Evolutionary conservation across 2,888 invertebrate genomes (phyloP), one percentile per base, ranked within the genome.

Genomic region (Tubulanus polymorphus): DNA sequence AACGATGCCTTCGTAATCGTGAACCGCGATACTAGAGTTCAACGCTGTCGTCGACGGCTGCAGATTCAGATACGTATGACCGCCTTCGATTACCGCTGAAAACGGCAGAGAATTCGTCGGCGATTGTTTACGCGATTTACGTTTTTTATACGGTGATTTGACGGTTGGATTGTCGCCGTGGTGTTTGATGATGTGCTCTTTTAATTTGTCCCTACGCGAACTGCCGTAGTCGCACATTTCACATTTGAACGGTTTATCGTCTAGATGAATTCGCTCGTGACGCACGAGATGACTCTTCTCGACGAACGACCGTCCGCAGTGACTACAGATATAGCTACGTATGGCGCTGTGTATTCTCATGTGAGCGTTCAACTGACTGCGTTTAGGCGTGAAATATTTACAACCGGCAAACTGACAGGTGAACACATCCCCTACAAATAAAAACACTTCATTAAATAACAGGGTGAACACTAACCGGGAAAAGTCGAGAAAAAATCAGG

Each of bases 281-380:
- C 87, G 80, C 12, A 85, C 80, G 55, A 87, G 75, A 74, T 87
- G 87, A 32, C 85, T 85, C 65, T 85, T 86, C 69, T 87, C 87
- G 69, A 86, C 83, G 70, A 87, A 87, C 15, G 84, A 84, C 48
- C 85, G 80, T 1, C 84, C 84, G 72, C 86, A 86, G 18, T 81
- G 79, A 25, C 79, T 76, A 70, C 87, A 87, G 26, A 82, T 80
- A 68, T 83, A 83, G 8, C 81, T 79, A 15, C 83, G 75, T 35
- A 79, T 81, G 61, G 75, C 81, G 71, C 79, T 67, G 80, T 85
- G 81, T 30, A 83, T 83, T 57, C 86, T 81, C 69, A 85, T 82
- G 75, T 87, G 87, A 32, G 85, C 84, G 30, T 84, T 84, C 46
- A 87, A 75, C 70, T 86, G 86, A 62, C 83, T 84, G 67, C 85